Evolutionary conservation across 2,113 vertebrate genomes (phyloP), one percentile per base, ranked within the genome.

Genomic region (Balaeniceps rex): DNA sequence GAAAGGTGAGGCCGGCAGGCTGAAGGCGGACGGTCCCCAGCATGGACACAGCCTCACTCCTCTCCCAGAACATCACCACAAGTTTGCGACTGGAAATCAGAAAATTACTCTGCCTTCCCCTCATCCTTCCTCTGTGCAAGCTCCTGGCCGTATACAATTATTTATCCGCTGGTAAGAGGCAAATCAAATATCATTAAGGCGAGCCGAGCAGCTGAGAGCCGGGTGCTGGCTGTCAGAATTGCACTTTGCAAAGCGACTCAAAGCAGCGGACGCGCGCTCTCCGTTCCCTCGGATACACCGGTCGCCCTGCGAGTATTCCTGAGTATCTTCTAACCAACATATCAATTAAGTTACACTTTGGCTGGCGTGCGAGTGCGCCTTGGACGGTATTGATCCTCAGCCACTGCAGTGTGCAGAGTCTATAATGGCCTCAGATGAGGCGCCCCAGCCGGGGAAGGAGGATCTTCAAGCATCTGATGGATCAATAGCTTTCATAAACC

Each of bases 401-500:
- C 7, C 80, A 19, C 63, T 5, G n/a, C 77, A 49, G 88, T 40
- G 55, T 82, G 82, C 84, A 54, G 77, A 64, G 89, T 34, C 93
- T 61, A 23, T 95, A 93, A 92, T 80, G 69, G 92, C 81, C 88
- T 91, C 61, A 36, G 90, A 91, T 89, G 93, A 96, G 93, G 64
- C 22, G 46, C 36, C 79, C 93, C 42, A 71, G 92, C 74, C 33
- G 4, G 82, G 90, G 92, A 87, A 91, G 90, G 42, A 40, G 76
- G 94, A 64, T 92, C 87, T 80, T 94, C 15, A 12, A 97, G 95
- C 89, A 71, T 60, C 95, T 81, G 83, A 57, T 85, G 83, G 97
- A 96, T 97, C 96, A 97, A 97, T 97, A 97, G 74, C 94, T 97
- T 96, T 97, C 97, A 96, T 96, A 96, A 97, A 84, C 86, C 93